Conservation (phyloP, 2,888 invertebrate species). For the Andricus quercusramuli region DNA sequence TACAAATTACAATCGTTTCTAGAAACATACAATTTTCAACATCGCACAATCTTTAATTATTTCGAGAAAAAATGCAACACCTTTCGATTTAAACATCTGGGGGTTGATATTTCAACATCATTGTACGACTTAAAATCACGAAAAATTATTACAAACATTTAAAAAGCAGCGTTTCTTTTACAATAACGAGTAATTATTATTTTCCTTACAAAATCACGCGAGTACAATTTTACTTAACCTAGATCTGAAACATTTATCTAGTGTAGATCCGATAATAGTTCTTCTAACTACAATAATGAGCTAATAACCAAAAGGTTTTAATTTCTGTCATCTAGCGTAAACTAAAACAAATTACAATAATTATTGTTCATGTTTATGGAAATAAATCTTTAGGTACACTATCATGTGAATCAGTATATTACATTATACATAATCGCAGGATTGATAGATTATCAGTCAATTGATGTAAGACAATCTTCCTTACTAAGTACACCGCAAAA, state of each 20-base stretch:
- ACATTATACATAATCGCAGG: conserved; percentile 16
- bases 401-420: conserved; percentile 5
- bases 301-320: neutral
- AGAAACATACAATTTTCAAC: conserved; percentile 25
- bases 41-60: neutral
- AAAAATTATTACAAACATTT: neutral
- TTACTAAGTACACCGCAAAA: conserved; percentile 29
- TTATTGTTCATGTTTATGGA: conserved; percentile 7
- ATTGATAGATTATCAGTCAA: neutral
- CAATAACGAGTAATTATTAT: neutral
- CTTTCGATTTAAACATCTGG: neutral
- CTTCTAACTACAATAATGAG: conserved; percentile 5
- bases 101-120: neutral
- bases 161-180: neutral
- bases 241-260: neutral
- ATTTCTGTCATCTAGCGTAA: conserved; percentile 4
- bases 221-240: neutral
- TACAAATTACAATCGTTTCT: conserved; percentile 15
- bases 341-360: neutral
- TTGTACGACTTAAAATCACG: neutral
- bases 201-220: neutral
- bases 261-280: neutral
- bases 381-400: conserved; percentile 27
- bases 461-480: conserved; percentile 15
- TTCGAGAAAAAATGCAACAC: neutral